phyloP scores from a whole-genome alignment of 1,140 invertebrate species.

The Dermatophagoides farinae region DNA sequence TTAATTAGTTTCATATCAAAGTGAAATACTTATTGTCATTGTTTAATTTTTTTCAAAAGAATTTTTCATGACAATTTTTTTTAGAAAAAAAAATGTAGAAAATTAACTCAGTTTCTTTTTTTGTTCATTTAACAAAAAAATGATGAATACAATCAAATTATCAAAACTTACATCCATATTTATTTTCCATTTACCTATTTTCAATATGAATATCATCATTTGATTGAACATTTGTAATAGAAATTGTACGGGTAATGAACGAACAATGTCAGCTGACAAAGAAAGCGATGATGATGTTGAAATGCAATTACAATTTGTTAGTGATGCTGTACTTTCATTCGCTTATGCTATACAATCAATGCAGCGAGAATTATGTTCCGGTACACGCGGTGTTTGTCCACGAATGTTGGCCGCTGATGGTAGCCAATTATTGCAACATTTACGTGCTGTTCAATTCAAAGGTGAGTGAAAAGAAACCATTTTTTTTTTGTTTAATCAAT shows the following conservation, averaged over 20 bases:
- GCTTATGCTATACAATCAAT: conserved; percentile 68
- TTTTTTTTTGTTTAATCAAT: neutral
- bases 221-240: neutral
- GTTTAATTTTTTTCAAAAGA: neutral
- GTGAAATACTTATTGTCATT: neutral
- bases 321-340: conserved; percentile 75
- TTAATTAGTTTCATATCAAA: neutral
- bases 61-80: neutral
- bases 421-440: conserved; percentile 51
- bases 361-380: conserved; percentile 51
- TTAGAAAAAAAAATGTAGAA: neutral
- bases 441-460: conserved; percentile 58
- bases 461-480: conserved; percentile 33
- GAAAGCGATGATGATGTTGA: conserved; percentile 52
- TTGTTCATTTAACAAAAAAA: too few relatives aligned
- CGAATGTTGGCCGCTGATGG: conserved; percentile 73
- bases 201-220: neutral
- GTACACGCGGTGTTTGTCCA: conserved; percentile 46
- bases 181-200: neutral
- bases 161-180: neutral
- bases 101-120: too few relatives aligned
- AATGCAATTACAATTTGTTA: conserved; percentile 73
- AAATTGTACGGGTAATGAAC: conserved; percentile 34
- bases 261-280: conserved; percentile 32
- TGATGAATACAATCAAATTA: neutral